Conservation (phyloP, 2,888 invertebrate species). For the Labia minor region DNA sequence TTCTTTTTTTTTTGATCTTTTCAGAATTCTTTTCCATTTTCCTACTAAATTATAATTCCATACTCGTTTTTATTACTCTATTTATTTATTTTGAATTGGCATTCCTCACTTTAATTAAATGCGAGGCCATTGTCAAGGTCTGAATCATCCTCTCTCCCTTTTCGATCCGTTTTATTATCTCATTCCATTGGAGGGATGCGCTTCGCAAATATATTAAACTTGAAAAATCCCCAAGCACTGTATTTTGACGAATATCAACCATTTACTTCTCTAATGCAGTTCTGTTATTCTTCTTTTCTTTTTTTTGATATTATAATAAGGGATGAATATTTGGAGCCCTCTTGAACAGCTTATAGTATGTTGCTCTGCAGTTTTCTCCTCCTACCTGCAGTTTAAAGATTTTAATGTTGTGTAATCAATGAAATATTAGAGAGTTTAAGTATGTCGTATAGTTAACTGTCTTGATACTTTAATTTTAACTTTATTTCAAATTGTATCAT, state of each 20-base stretch:
- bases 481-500: too few species aligned
- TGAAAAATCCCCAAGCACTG: background rate
- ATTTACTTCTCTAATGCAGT: background rate
- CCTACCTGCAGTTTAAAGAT: too few species aligned
- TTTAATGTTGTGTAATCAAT: too few species aligned
- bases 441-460: too few species aligned
- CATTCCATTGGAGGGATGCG: background rate
- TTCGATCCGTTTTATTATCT: background rate
- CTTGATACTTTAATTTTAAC: too few species aligned
- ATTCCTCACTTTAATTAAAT: background rate
- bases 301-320: too few species aligned
- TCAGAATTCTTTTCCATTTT: too few species aligned
- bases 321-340: too few species aligned
- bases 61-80: background rate
- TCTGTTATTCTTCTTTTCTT: background rate
- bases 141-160: background rate
- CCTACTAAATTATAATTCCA: background rate
- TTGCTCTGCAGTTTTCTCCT: too few species aligned
- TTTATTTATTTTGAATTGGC: conserved; percentile 8
- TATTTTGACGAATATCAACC: background rate
- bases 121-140: background rate
- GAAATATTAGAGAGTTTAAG: too few species aligned
- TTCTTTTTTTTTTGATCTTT: too few species aligned
- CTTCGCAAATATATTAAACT: background rate
- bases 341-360: too few species aligned